phyloP scores from a whole-genome alignment of 2,888 invertebrate genomes.

The Bimastos eiseni region DNA sequence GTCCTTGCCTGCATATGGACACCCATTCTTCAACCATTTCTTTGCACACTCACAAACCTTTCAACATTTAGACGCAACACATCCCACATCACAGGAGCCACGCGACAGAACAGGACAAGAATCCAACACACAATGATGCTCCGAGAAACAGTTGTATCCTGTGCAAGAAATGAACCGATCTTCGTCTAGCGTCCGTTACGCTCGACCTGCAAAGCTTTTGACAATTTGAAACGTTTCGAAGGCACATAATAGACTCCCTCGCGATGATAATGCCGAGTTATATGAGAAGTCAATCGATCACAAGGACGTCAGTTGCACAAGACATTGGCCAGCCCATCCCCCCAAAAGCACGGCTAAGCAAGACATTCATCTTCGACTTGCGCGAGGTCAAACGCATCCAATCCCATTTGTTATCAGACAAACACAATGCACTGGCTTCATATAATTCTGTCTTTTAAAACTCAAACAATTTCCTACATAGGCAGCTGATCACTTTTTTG shows the following conservation, averaged over 20 bases:
- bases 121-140: not conserved
- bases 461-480: not conserved
- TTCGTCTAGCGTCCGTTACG: not conserved
- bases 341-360: not conserved
- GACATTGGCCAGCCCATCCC: not conserved
- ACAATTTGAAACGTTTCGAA: constrained; percentile 5
- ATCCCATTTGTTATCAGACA: not conserved
- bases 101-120: not conserved
- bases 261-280: not conserved
- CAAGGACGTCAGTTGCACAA: not conserved
- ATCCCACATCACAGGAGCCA: not conserved
- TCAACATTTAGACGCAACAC: not conserved
- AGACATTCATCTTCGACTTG: no score
- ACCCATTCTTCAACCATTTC: no score
- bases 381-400: not conserved
- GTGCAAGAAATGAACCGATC: not conserved
- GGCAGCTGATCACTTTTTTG: not conserved
- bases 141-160: not conserved
- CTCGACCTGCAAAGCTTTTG: not conserved
- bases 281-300: not conserved
- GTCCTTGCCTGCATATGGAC: not conserved
- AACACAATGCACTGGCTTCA: not conserved
- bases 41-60: no score
- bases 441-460: not conserved
- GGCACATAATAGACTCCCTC: not conserved